Percentiles rank a stretch among this genome's conserved stretches.
These are phyloP conservation scores for Sarotherodon lohbergeri DNA, from an alignment of 2,113 vertebrate genomes.

Conservation along the genomic window DNA sequence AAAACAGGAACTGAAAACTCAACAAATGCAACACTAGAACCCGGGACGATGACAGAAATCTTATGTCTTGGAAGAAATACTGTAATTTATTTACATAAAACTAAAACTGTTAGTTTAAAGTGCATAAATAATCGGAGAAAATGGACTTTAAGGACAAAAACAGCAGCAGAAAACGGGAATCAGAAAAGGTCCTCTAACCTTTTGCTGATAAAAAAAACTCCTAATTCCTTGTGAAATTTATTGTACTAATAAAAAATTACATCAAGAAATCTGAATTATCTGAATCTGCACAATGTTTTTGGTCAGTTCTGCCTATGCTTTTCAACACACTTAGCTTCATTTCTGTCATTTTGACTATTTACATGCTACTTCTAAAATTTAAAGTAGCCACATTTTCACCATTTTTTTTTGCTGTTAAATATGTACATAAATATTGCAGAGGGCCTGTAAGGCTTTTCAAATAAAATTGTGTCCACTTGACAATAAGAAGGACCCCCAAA, in stretches of 20 bases:
- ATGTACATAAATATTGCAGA: not conserved
- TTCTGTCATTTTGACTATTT: not conserved
- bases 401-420: not conserved
- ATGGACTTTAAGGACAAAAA: not conserved
- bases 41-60: not conserved
- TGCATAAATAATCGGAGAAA: not conserved
- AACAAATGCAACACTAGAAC: not conserved
- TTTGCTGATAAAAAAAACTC: not conserved
- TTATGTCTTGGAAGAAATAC: not conserved
- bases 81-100: not conserved
- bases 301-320: not conserved
- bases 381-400: not conserved
- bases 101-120: not conserved
- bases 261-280: not conserved
- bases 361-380: not conserved
- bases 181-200: not conserved
- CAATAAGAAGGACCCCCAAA: not conserved
- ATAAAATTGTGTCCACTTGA: not conserved
- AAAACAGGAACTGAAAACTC: not conserved
- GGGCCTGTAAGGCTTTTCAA: not conserved
- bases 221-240: not conserved
- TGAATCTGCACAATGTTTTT: not conserved
- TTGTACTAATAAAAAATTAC: not conserved
- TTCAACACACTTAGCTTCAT: not conserved
- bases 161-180: not conserved